These are phyloP conservation scores for Callionymus lyra DNA, from an alignment of 2,113 vertebrate genomes.

Conservation along the genomic window DNA sequence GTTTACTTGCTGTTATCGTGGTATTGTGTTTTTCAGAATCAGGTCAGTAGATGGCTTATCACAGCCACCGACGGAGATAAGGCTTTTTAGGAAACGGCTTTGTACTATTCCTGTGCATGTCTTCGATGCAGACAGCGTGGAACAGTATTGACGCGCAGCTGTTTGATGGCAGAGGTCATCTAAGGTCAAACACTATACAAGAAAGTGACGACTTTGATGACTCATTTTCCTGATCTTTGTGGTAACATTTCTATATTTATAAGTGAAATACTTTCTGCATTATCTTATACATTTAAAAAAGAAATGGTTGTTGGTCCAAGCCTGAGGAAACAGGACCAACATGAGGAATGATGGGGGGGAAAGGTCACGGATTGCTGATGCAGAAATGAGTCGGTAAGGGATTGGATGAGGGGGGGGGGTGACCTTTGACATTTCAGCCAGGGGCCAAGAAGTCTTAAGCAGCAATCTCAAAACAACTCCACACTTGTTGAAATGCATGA, in stretches of 20 bases:
- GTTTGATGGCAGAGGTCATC: not conserved
- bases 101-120: conserved; percentile 1
- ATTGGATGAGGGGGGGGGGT: conserved; percentile 23
- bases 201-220: not conserved
- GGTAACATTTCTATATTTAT: too few relatives aligned
- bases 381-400: conserved; percentile 28
- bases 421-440: conserved; percentile 34
- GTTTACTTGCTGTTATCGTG: too few relatives aligned
- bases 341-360: conserved; percentile 19
- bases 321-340: conserved; percentile 14
- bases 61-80: not conserved
- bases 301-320: conserved; percentile 2
- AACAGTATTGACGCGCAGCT: conserved; percentile 14
- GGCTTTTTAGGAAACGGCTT: not conserved
- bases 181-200: conserved; percentile 7
- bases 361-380: conserved; percentile 31
- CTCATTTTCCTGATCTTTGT: not conserved
- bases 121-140: conserved; percentile 2
- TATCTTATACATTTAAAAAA: too few relatives aligned
- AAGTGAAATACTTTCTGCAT: too few relatives aligned
- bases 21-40: too few relatives aligned
- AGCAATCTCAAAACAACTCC: conserved; percentile 11
- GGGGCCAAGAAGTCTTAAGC: conserved; percentile 8
- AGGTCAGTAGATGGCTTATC: too few relatives aligned
- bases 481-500: too few relatives aligned